Conservation (phyloP, 2,797 vertebrate genomes). For the Corythornis leucogaster region DNA sequence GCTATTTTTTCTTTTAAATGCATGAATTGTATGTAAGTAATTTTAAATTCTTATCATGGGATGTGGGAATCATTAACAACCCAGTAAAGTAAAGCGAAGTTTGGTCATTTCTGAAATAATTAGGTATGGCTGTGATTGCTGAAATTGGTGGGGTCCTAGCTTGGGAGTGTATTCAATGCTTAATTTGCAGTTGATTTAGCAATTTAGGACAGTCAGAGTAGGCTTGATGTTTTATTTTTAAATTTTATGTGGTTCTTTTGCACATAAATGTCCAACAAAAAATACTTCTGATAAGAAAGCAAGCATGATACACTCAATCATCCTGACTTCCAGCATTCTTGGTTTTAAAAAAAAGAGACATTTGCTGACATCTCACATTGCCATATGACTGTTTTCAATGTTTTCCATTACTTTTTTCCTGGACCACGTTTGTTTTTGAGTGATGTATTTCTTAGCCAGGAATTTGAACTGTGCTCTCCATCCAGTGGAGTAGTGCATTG, state of each 20-base stretch:
- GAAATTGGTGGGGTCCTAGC: not conserved
- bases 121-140: not conserved
- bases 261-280: not conserved
- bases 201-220: not conserved
- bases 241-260: not conserved
- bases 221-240: not conserved
- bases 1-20: slow-evolving; percentile 24
- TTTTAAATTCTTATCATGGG: slow-evolving; percentile 19
- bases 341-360: not conserved
- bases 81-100: not conserved
- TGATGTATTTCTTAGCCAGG: slow-evolving; percentile 71
- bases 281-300: slow-evolving; percentile 51
- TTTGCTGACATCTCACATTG: slow-evolving; percentile 42
- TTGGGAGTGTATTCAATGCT: not conserved
- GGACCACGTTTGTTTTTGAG: slow-evolving; percentile 65
- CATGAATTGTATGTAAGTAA: not conserved
- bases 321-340: slow-evolving; percentile 26
- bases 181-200: not conserved
- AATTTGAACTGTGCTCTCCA: slow-evolving; percentile 57
- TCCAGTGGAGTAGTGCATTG: not conserved
- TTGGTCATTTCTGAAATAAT: not conserved
- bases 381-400: slow-evolving; percentile 48
- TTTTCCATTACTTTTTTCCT: slow-evolving; percentile 76
- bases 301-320: not conserved
- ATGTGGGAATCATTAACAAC: not conserved